These are phyloP conservation scores for Carabus problematicus DNA, from an alignment of 2,888 invertebrate species.

Conservation along the genomic window DNA sequence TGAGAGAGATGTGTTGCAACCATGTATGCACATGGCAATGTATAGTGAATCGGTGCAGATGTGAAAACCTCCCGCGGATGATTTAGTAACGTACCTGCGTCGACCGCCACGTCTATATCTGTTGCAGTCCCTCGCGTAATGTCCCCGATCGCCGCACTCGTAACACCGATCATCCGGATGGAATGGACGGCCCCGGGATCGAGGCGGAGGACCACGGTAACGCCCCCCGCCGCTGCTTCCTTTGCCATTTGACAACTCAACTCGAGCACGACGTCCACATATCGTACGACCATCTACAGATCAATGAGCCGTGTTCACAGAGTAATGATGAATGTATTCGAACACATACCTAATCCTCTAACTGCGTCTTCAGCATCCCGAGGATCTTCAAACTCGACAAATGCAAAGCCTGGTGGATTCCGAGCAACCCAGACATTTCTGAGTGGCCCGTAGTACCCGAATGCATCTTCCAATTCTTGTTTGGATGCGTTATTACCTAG, in stretches of 20 bases:
- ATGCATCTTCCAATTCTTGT: slow-evolving; percentile 92
- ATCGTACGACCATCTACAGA: slow-evolving; percentile 76
- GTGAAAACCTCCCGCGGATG: slow-evolving; percentile 7
- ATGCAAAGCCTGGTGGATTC: slow-evolving; percentile 94
- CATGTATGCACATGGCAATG: background rate
- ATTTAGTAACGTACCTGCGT: slow-evolving; percentile 61
- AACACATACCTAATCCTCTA: slow-evolving; percentile 57
- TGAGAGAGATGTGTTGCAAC: background rate
- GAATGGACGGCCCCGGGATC: slow-evolving; percentile 74
- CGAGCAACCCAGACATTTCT: slow-evolving; percentile 98
- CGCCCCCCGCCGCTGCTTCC: slow-evolving; percentile 62
- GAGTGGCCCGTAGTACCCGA: slow-evolving; percentile 89
- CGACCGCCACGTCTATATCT: slow-evolving; percentile 67
- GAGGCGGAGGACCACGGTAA: slow-evolving; percentile 65
- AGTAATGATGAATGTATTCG: background rate
- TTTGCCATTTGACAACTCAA: slow-evolving; percentile 91
- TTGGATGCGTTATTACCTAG: slow-evolving; percentile 90
- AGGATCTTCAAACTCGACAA: slow-evolving; percentile 92
- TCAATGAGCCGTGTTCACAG: background rate
- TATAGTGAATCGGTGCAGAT: slow-evolving; percentile 20
- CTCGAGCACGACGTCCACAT: slow-evolving; percentile 88
- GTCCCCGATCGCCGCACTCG: slow-evolving; percentile 92
- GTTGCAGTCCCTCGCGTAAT: slow-evolving; percentile 91
- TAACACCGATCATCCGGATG: slow-evolving; percentile 93
- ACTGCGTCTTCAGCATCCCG: slow-evolving; percentile 93